Percentiles rank a stretch among this genome's conserved stretches.
These are phyloP conservation scores for Meliscaeva auricollis DNA, from an alignment of 2,888 invertebrate species.

Conservation along the genomic window DNA sequence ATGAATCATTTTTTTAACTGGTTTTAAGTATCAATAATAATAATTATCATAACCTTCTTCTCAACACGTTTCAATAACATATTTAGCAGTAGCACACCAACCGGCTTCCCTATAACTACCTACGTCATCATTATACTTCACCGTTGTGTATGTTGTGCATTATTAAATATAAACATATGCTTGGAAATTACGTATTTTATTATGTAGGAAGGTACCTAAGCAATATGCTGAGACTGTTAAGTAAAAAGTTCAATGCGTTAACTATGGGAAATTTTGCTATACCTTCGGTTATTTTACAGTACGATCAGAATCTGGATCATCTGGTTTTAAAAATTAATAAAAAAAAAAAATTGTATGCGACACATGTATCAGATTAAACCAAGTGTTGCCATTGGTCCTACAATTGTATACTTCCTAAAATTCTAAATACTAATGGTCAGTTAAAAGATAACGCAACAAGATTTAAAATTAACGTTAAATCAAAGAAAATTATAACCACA, in stretches of 20 bases:
- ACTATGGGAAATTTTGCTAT: background rate
- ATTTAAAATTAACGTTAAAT: too few relatives aligned
- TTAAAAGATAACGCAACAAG: too few relatives aligned
- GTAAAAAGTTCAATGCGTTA: background rate
- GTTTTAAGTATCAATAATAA: conserved; percentile 8
- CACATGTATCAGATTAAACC: background rate
- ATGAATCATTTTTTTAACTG: conserved; percentile 17
- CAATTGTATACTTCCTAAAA: background rate
- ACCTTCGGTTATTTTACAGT: conserved; percentile 2
- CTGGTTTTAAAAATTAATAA: conserved; percentile 3
- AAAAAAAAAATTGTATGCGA: background rate
- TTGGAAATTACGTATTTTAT: background rate
- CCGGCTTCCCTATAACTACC: conserved; percentile 2
- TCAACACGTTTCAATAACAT: conserved; percentile 3
- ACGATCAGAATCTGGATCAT: conserved; percentile 4
- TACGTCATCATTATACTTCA: conserved; percentile 30
- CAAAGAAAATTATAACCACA: too few relatives aligned
- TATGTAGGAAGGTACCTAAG: background rate
- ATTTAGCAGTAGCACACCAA: background rate
- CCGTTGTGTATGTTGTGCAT: background rate
- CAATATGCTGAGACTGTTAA: background rate
- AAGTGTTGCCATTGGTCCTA: background rate
- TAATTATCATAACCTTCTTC: conserved; percentile 28
- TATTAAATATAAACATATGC: background rate
- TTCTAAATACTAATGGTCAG: background rate